These are phyloP conservation scores for Lethrus apterus DNA, from an alignment of 1,140 invertebrate species.

Conservation along the genomic window DNA sequence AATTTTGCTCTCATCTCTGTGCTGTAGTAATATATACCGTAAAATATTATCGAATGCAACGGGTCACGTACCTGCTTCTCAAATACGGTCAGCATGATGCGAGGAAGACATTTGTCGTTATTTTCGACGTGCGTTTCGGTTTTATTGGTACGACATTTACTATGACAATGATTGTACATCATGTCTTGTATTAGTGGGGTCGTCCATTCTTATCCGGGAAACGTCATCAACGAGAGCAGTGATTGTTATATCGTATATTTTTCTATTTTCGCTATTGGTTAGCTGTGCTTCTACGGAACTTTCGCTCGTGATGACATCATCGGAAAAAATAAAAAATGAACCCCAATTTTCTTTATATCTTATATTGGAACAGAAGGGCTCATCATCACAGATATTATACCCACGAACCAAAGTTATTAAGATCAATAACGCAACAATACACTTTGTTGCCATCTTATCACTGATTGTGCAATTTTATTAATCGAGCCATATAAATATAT, in stretches of 20 bases:
- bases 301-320: background rate
- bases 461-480: background rate
- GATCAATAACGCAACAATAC: background rate
- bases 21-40: too few relatives aligned
- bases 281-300: background rate
- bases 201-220: conserved; percentile 3
- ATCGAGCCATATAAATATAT: background rate
- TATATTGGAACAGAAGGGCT: conserved; percentile 3
- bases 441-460: background rate
- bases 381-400: conserved; percentile 2
- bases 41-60: too few relatives aligned
- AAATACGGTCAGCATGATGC: too few relatives aligned
- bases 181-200: background rate
- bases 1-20: too few relatives aligned
- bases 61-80: too few relatives aligned
- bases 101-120: too few relatives aligned
- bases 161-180: too few relatives aligned
- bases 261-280: background rate
- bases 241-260: background rate
- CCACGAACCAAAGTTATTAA: background rate
- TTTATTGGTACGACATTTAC: too few relatives aligned
- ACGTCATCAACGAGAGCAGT: background rate
- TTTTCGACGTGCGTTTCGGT: too few relatives aligned
- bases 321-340: background rate
- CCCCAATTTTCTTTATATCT: background rate